Conservation (phyloP, 2,113 vertebrate species). For the Phasianus colchicus region DNA sequence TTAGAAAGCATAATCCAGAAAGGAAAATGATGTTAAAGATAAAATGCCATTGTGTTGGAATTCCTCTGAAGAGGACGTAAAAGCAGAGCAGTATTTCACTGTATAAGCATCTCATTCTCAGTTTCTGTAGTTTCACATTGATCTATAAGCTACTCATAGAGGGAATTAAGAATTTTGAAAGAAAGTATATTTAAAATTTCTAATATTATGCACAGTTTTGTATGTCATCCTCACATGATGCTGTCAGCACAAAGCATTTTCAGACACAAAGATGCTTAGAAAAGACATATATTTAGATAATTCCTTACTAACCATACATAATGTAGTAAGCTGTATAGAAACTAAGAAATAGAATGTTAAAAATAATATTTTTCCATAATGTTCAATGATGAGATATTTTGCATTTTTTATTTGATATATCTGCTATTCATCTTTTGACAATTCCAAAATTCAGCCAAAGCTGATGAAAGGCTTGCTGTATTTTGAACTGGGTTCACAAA, state of each 20-base stretch:
- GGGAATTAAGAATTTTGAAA: not conserved
- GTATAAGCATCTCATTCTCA: not conserved
- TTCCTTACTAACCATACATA: not conserved
- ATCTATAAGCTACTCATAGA: not conserved
- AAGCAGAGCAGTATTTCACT: not conserved
- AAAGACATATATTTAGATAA: not conserved
- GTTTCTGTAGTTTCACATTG: not conserved
- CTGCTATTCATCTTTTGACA: not conserved
- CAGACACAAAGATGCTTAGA: not conserved
- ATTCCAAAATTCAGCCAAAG: not conserved
- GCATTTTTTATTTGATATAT: accelerated
- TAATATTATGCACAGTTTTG: not conserved
- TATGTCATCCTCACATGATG: not conserved
- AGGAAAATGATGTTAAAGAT: not conserved
- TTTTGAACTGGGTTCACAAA: not conserved
- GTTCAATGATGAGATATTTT: not conserved
- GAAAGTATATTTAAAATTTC: not conserved
- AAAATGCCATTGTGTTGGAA: not conserved
- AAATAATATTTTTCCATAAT: not conserved
- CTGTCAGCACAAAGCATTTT: not conserved
- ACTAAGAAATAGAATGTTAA: not conserved
- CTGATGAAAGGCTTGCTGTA: not conserved
- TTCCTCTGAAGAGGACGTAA: not conserved
- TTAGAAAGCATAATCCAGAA: not conserved
- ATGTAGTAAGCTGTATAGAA: not conserved